These are phyloP conservation scores for Euwallacea fornicatus DNA, from an alignment of 1,140 invertebrate species.

Conservation along the genomic window DNA sequence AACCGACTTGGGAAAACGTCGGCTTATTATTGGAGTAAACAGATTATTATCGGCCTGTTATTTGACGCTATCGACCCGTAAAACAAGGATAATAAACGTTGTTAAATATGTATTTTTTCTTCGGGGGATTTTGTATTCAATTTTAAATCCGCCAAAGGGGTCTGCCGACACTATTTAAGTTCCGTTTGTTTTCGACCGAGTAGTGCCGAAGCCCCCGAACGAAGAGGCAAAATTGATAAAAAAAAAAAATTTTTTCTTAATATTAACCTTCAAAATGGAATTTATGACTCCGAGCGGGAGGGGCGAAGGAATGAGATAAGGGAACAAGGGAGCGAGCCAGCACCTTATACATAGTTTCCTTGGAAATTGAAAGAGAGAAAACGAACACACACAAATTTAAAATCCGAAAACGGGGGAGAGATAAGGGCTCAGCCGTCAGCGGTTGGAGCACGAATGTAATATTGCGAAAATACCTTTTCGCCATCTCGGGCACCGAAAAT, in stretches of 20 bases:
- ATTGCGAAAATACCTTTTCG: slow-evolving; percentile 36
- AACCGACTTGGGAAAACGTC: neutral
- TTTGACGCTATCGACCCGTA: slow-evolving; percentile 16
- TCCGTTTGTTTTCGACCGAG: too few relatives aligned
- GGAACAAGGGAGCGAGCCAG: neutral
- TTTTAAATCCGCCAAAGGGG: too few relatives aligned
- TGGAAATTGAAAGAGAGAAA: slow-evolving; percentile 33
- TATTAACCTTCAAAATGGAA: too few relatives aligned
- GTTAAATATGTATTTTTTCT: neutral
- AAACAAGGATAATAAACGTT: neutral
- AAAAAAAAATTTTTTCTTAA: too few relatives aligned
- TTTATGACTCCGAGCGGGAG: too few relatives aligned
- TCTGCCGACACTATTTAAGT: too few relatives aligned
- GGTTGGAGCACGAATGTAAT: slow-evolving; percentile 6
- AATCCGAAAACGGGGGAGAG: slow-evolving; percentile 22
- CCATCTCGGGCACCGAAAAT: slow-evolving; percentile 29
- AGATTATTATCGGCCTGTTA: slow-evolving; percentile 23
- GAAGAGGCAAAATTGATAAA: too few relatives aligned
- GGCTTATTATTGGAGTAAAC: slow-evolving; percentile 22
- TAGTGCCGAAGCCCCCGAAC: too few relatives aligned
- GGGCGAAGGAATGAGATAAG: neutral
- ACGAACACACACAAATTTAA: slow-evolving; percentile 36
- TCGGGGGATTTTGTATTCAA: neutral
- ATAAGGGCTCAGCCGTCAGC: slow-evolving; percentile 7
- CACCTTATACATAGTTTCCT: slow-evolving; percentile 29